These are phyloP conservation scores for Ennomos fuscantarius DNA, from an alignment of 2,888 invertebrate species.

Conservation along the genomic window DNA sequence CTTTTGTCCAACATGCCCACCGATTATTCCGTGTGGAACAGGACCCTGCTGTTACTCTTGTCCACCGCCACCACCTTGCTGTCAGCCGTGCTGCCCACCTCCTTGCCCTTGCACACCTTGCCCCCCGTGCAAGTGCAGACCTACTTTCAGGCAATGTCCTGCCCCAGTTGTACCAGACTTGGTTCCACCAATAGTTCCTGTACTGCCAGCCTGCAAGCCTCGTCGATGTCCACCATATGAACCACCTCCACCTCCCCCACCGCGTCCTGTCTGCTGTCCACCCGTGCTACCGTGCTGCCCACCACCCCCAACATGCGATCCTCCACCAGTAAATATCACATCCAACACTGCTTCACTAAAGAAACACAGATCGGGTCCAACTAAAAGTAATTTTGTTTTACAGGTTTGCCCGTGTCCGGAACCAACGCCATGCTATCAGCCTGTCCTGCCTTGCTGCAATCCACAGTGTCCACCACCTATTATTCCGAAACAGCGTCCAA, in stretches of 20 bases:
- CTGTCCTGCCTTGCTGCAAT: constrained; percentile 75
- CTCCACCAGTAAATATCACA: constrained; percentile 64
- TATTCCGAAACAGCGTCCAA: constrained; percentile 75
- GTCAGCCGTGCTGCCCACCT: constrained; percentile 41
- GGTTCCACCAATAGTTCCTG: constrained; percentile 74
- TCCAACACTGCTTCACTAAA: no score
- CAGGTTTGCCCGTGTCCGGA: constrained; percentile 73
- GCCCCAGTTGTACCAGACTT: constrained; percentile 70
- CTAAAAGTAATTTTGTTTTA: constrained; percentile 33
- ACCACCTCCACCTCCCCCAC: constrained; percentile 55
- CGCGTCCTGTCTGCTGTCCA: constrained; percentile 68
- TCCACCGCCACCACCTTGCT: constrained; percentile 56
- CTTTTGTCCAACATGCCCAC: constrained; percentile 72
- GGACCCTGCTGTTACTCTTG: constrained; percentile 64
- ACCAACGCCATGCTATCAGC: constrained; percentile 72
- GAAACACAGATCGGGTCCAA: no score
- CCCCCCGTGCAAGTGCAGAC: constrained; percentile 70
- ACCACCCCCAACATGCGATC: constrained; percentile 73
- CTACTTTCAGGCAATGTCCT: constrained; percentile 69
- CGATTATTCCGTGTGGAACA: constrained; percentile 71
- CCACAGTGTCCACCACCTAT: constrained; percentile 84
- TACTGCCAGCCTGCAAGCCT: constrained; percentile 68
- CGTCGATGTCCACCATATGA: constrained; percentile 64
- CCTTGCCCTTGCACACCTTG: constrained; percentile 75
- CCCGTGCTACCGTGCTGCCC: constrained; percentile 77